A percentile compares a stretch with the other conserved stretches of the same genome.
These are phyloP conservation scores for Amphipoea oculea DNA, from an alignment of 2,888 invertebrate genomes.

Conservation along the genomic window DNA sequence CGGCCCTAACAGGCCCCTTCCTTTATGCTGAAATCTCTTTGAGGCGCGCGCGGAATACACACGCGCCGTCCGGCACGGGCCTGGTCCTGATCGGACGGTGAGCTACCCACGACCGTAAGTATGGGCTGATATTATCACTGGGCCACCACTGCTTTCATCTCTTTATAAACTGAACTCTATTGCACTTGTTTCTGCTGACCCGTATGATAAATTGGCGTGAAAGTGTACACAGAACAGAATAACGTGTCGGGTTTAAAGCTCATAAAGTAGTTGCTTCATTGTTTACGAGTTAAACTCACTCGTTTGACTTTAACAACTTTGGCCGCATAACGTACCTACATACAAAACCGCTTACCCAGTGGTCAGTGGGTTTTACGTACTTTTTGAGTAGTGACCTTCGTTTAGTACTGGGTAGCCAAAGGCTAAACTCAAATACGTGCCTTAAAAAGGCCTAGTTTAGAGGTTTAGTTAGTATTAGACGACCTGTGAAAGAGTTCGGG, in stretches of 20 bases:
- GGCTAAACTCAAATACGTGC: conserved; percentile 10
- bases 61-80: no score
- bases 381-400: conserved; percentile 15
- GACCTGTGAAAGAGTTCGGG: not conserved
- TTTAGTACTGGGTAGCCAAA: not conserved
- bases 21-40: no score
- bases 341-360: conserved; percentile 13
- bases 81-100: no score
- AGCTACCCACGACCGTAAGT: not conserved
- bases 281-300: conserved; percentile 55
- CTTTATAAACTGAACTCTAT: not conserved
- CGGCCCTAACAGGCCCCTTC: no score
- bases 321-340: conserved; percentile 21
- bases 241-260: conserved; percentile 53
- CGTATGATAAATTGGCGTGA: conserved; percentile 27
- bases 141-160: not conserved
- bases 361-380: conserved; percentile 29
- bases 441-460: not conserved
- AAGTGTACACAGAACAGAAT: conserved; percentile 30
- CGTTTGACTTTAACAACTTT: conserved; percentile 58
- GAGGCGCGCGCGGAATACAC: no score
- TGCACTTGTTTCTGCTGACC: conserved; percentile 2
- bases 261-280: conserved; percentile 59
- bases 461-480: not conserved
- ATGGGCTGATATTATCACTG: not conserved